phyloP scores from a whole-genome alignment of 2,888 invertebrate genomes.

The Dolomedes plantarius region DNA sequence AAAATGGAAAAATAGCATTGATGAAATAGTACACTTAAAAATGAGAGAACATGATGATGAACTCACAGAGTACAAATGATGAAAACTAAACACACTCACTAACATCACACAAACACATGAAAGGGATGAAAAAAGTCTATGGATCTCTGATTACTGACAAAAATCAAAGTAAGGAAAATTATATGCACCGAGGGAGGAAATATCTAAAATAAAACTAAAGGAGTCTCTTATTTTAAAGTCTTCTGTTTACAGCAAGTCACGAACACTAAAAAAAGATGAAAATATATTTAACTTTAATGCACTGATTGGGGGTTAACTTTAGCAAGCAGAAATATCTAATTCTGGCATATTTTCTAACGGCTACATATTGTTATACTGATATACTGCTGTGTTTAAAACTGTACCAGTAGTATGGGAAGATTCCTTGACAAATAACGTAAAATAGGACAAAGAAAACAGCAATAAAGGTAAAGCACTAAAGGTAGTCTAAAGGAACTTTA shows the following conservation, averaged over 20 bases:
- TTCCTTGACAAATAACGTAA: neutral
- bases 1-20: neutral
- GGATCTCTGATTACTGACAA: neutral
- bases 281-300: neutral
- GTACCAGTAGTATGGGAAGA: neutral
- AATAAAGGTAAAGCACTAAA: slow-evolving; percentile 49
- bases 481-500: slow-evolving; percentile 38
- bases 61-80: slow-evolving; percentile 32
- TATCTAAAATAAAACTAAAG: neutral
- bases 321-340: neutral
- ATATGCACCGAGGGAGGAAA: neutral
- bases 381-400: neutral
- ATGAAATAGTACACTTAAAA: neutral
- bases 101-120: slow-evolving; percentile 55
- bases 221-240: neutral
- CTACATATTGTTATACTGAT: neutral
- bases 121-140: slow-evolving; percentile 19
- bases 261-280: neutral
- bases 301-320: neutral
- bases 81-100: slow-evolving; percentile 51
- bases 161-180: slow-evolving; percentile 29
- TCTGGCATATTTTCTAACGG: neutral
- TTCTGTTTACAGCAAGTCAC: neutral
- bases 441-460: neutral
- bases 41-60: slow-evolving; percentile 24